Base-by-base conservation (phyloP, 2,888 invertebrate genomes). In the Drosophila phalerata region DNA sequence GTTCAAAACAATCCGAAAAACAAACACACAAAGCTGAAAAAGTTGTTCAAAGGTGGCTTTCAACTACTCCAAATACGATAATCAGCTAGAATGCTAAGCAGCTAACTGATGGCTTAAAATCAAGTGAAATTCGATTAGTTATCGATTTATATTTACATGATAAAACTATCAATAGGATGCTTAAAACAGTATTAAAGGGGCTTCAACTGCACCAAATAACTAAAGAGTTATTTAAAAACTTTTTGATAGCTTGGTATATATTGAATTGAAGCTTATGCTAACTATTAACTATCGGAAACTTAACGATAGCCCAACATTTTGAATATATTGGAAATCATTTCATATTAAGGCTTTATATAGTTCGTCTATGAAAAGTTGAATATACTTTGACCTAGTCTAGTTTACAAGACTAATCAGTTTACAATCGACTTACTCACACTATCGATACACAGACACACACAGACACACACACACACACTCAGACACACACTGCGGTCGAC, bases 1-100 rank as follows among this genome's bases (percentile, higher is more conserved):
- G 61, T 73, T 52, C 58, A 48, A 60, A 53, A 61, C 49, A 69
- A 53, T 48, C 52, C 43, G 22, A 43, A 60, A 28, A 48, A 19
- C 48, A 43, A 34, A 28, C n/a, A 25, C 8, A n/a, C 17, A 8
- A 52, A 34, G 13, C 22, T 38, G 15, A 9, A 17, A 25, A 17
- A 45, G 25, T 45, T 34, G 55, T 43, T 42, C 34, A 34, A 34
- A 13, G 13, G 19, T 19, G 34, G 5, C 15, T 49, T 8, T 32
- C 13, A 32, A 43, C 32, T 32, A 22, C 32, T 22, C n/a, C 17
- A 34, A 56, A 37, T 43, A 19, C 43, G 53, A 53, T 43, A 55
- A 43, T 43, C 69, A 42, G 38, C 28, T 19, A n/a, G 53, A 53
- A 37, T 62, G 17, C 34, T 9, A 28, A 51, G 22, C 42, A 34